A percentile compares a stretch with the other conserved stretches of the same genome.
These are phyloP conservation scores for Andrena flavipes DNA, from an alignment of 2,888 invertebrate species.

Conservation along the genomic window DNA sequence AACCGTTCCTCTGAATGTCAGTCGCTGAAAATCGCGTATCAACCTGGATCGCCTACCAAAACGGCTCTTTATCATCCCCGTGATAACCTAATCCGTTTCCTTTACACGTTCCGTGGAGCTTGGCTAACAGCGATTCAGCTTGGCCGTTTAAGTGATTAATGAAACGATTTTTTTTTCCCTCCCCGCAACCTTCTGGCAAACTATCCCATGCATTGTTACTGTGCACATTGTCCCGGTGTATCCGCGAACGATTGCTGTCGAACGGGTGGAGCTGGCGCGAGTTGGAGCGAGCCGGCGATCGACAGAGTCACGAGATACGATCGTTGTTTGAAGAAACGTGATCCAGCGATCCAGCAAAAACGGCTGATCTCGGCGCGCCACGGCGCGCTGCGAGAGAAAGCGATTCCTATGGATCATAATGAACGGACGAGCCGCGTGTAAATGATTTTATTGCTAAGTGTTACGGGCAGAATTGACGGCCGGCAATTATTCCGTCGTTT, in stretches of 20 bases:
- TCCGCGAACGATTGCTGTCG: neutral
- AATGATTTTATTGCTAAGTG: constrained; percentile 70
- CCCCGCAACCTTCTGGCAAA: neutral
- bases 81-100: constrained; percentile 13
- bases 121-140: neutral
- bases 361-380: constrained; percentile 39
- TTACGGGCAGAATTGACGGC: constrained; percentile 64
- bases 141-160: constrained; percentile 26
- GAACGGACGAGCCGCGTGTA: constrained; percentile 62
- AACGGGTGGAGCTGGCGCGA: neutral
- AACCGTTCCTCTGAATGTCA: no score
- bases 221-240: neutral
- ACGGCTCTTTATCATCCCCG: neutral
- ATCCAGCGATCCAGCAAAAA: constrained; percentile 56
- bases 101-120: neutral
- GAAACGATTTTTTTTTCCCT: constrained; percentile 22
- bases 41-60: neutral
- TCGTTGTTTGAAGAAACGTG: constrained; percentile 59
- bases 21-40: no score
- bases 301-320: constrained; percentile 56
- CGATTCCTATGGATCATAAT: constrained; percentile 66
- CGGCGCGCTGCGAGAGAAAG: constrained; percentile 69
- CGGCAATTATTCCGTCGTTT: constrained; percentile 66
- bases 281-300: constrained; percentile 24
- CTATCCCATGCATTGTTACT: neutral